These are phyloP conservation scores for Meiosimyza decipiens DNA, from an alignment of 2,888 invertebrate species.

Conservation along the genomic window DNA sequence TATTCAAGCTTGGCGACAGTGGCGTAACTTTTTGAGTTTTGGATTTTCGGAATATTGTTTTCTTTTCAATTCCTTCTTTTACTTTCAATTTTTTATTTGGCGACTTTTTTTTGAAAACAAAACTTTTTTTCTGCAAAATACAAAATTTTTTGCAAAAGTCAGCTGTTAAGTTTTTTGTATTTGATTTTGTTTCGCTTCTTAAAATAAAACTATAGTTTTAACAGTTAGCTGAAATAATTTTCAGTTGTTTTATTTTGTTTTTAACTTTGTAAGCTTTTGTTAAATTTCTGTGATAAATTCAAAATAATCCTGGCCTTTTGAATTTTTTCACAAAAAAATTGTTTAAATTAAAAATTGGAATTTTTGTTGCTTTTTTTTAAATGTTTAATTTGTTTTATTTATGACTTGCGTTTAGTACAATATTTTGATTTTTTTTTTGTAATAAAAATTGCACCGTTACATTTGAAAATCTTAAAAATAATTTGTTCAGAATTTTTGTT, in stretches of 20 bases:
- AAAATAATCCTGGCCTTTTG: conserved; percentile 64
- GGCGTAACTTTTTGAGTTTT: conserved; percentile 12
- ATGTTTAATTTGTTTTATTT: too few species aligned
- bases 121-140: conserved; percentile 5
- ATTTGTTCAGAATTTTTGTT: neutral
- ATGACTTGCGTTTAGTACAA: neutral
- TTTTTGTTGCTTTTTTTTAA: too few species aligned
- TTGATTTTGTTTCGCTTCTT: too few species aligned
- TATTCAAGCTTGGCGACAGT: too few species aligned
- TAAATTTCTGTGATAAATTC: conserved; percentile 49
- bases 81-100: conserved; percentile 14
- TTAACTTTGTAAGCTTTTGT: neutral
- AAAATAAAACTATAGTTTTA: too few species aligned
- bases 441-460: conserved; percentile 43
- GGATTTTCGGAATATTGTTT: neutral
- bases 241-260: neutral
- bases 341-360: too few species aligned
- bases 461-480: conserved; percentile 30
- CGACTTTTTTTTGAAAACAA: conserved; percentile 11
- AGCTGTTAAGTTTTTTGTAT: neutral
- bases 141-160: conserved; percentile 1
- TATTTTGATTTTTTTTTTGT: conserved; percentile 36
- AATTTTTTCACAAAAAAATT: conserved; percentile 46
- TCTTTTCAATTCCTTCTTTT: conserved; percentile 29
- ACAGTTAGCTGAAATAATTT: too few species aligned